Percentiles rank a stretch among this genome's conserved stretches.
Conservation (phyloP, 2,113 vertebrate genomes). For the Misgurnus mizolepis region DNA sequence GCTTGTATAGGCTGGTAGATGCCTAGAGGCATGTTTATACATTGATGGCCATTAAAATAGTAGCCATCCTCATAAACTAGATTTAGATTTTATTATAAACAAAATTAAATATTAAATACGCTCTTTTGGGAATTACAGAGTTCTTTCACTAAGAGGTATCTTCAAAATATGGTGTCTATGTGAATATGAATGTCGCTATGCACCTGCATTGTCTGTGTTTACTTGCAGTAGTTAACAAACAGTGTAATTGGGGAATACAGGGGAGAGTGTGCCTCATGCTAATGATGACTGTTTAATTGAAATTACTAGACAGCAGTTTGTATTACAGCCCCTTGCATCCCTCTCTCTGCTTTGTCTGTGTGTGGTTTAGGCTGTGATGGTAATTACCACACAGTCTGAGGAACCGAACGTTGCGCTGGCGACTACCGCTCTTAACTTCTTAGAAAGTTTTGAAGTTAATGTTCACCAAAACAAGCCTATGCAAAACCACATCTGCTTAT, state of each 20-base stretch:
- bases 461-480: slow-evolving; percentile 64
- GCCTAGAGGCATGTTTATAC: too few relatives aligned
- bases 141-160: too few relatives aligned
- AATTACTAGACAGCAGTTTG: slow-evolving; percentile 59
- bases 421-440: neutral
- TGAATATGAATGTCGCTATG: neutral
- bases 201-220: slow-evolving; percentile 7
- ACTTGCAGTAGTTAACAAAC: slow-evolving; percentile 6
- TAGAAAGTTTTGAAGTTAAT: slow-evolving; percentile 62
- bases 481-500: slow-evolving; percentile 65
- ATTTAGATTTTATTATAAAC: too few relatives aligned
- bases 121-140: too few relatives aligned
- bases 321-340: slow-evolving; percentile 49
- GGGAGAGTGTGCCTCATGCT: slow-evolving; percentile 47
- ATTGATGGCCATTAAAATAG: too few relatives aligned
- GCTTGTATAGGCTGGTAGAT: too few relatives aligned
- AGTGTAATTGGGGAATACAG: slow-evolving; percentile 26
- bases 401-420: neutral
- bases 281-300: slow-evolving; percentile 63
- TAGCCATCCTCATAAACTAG: too few relatives aligned
- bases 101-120: too few relatives aligned
- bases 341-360: slow-evolving; percentile 32
- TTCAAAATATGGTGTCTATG: slow-evolving; percentile 3
- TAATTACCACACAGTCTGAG: slow-evolving; percentile 12
- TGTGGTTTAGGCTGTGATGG: slow-evolving; percentile 20